Conservation (phyloP, 2,888 invertebrate species). For the Enchytraeus crypticus region DNA sequence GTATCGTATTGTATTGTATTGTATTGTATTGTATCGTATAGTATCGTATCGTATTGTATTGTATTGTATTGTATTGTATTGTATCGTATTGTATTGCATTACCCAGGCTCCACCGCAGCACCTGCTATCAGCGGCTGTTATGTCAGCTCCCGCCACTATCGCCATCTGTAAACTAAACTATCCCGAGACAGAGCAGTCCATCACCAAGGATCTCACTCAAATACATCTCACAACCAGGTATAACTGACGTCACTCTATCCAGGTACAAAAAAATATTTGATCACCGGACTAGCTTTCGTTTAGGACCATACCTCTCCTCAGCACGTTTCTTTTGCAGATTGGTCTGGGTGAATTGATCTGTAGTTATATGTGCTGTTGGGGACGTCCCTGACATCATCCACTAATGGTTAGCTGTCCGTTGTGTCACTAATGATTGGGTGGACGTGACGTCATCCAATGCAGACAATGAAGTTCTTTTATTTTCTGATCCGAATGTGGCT, state of each 20-base stretch:
- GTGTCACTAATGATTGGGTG: no score
- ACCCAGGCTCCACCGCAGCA: constrained; percentile 26
- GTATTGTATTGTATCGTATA: background rate
- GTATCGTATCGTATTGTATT: background rate
- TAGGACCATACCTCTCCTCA: no score
- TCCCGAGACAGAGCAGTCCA: constrained; percentile 25
- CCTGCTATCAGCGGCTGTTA: constrained; percentile 25
- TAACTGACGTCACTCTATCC: background rate
- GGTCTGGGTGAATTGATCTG: no score
- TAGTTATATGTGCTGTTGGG: no score
- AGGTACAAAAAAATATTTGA: no score
- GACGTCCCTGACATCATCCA: no score
- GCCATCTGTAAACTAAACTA: constrained; percentile 26
- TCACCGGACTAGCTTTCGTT: no score
- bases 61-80: background rate
- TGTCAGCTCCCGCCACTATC: constrained; percentile 26
- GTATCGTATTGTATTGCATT: background rate
- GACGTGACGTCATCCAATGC: no score
- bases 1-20: background rate
- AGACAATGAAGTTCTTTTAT: no score
- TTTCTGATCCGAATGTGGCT: no score
- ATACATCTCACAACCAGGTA: constrained; percentile 17
- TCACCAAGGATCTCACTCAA: constrained; percentile 16
- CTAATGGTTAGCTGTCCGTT: no score
- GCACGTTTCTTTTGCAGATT: no score